Conservation (phyloP, 1,140 invertebrate genomes). For the Phymorhynchus buccinoides region DNA sequence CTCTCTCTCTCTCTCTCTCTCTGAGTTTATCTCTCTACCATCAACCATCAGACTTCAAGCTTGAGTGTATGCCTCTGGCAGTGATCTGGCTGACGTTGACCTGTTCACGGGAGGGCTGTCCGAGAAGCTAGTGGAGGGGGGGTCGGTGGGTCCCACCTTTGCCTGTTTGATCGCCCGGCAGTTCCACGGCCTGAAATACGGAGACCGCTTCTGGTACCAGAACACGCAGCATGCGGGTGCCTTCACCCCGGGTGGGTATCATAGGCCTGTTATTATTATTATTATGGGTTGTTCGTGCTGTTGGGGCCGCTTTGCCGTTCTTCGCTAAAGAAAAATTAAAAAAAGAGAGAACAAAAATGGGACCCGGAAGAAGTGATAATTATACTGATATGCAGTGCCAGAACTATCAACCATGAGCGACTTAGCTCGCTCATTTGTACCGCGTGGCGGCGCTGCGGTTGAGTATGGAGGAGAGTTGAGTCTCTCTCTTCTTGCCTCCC, state of each 20-base stretch:
- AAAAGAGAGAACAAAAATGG: background rate
- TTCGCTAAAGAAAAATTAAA: too few relatives aligned
- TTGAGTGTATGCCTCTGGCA: background rate
- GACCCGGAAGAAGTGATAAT: background rate
- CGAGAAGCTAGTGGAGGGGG: conserved; percentile 86
- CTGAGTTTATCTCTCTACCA: background rate
- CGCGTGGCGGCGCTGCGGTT: background rate
- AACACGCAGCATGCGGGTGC: conserved; percentile 62
- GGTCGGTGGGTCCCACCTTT: conserved; percentile 89
- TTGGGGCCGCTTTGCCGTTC: background rate
- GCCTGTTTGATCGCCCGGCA: conserved; percentile 93
- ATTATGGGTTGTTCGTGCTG: background rate
- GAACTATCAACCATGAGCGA: background rate
- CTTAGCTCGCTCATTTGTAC: background rate
- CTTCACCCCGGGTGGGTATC: conserved; percentile 77
- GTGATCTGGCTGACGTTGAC: conserved; percentile 35
- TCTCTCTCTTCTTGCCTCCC: background rate
- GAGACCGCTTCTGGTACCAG: conserved; percentile 80
- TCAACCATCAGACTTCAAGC: background rate
- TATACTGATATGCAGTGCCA: background rate
- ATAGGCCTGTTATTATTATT: background rate
- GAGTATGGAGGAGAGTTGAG: background rate
- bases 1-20: background rate
- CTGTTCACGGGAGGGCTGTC: conserved; percentile 78
- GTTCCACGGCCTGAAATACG: conserved; percentile 88